Percentiles rank a stretch among this genome's conserved stretches.
These are phyloP conservation scores for Petromus typicus DNA, from an alignment of 2,113 vertebrate species.

Conservation along the genomic window DNA sequence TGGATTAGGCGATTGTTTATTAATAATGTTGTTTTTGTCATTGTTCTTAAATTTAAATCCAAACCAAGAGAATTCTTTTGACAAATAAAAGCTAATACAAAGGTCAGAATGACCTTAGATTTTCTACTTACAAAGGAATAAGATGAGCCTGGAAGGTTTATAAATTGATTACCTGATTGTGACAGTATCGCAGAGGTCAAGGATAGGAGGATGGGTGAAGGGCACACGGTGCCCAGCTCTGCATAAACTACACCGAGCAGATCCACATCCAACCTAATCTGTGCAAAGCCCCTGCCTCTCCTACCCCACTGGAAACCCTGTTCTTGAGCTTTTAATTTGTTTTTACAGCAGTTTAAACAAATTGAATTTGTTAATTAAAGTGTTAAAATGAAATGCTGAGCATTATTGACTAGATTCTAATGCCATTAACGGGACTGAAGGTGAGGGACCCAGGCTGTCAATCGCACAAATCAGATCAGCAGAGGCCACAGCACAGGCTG, in stretches of 20 bases:
- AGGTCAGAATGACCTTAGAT: neutral
- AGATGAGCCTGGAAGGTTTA: neutral
- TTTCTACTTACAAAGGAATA: neutral
- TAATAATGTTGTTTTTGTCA: neutral
- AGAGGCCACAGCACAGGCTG: conserved; percentile 88
- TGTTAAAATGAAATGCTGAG: conserved; percentile 99
- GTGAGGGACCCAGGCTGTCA: conserved; percentile 92
- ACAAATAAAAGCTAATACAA: neutral
- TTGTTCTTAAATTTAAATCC: conserved; percentile 11
- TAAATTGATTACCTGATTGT: neutral
- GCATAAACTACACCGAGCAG: conserved; percentile 42
- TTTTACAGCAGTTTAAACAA: conserved; percentile 99
- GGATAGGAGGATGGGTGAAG: conserved; percentile 38
- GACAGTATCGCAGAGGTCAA: neutral
- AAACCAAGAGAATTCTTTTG: conserved; percentile 3
- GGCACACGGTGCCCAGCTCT: neutral
- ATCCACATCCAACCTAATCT: conserved; percentile 65
- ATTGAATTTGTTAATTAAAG: conserved; percentile 99
- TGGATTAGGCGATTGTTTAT: neutral
- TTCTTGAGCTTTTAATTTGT: conserved; percentile 98
- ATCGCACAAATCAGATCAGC: conserved; percentile 96
- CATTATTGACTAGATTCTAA: conserved; percentile 99
- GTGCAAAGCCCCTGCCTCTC: conserved; percentile 17
- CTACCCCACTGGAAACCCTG: conserved; percentile 48
- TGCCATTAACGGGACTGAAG: conserved; percentile 95